Evolutionary conservation across 2,797 vertebrate species (phyloP), one percentile per base, ranked within the genome.

Genomic region (Sebastes ruberrimus): DNA sequence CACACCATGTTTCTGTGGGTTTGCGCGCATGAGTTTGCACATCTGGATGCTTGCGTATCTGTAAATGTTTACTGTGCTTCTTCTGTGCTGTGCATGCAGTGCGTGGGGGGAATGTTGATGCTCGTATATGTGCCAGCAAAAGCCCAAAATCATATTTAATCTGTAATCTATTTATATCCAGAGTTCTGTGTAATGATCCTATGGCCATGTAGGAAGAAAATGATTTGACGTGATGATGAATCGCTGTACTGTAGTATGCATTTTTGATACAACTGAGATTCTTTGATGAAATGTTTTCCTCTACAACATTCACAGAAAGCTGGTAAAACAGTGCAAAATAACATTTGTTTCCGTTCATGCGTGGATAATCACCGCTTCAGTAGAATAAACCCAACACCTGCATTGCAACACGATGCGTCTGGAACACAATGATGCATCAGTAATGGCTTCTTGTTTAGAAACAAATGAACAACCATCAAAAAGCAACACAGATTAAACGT

Each of bases 21-120:
- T 88, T 76, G 67, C 83, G 82, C 14, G 71, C 75, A 80, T 84
- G 89, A 85, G 86, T 93, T 88, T 94, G 89, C 90, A 92, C 92
- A 90, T 91, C 90, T 94, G 91, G 89, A 80, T 79, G 75, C 81
- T 78, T 20, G 22, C 27, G 16, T 74, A 22, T 84, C 73, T 73
- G 86, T 75, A 83, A 91, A 90, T 87, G 81, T 91, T 92, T 86
- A 80, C 46, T 71, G 53, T 16, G 75, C 59, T 65, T 72, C 63
- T 74, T 20, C 46, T 52, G 66, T 65, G 61, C 76, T 20, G 79
- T 16, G 70, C 59, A 53, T 61, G 59, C 49, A 53, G 25, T n/a
- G 53, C 64, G 55, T 35, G 65, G 63, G 57, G 35, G 55, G 57
- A 81, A 32, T 53, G 63, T n/a, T 55, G 46, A 66, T 22, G 32